These are phyloP conservation scores for Chrysocyon brachyurus DNA, from an alignment of 2,797 vertebrate genomes.

Conservation along the genomic window DNA sequence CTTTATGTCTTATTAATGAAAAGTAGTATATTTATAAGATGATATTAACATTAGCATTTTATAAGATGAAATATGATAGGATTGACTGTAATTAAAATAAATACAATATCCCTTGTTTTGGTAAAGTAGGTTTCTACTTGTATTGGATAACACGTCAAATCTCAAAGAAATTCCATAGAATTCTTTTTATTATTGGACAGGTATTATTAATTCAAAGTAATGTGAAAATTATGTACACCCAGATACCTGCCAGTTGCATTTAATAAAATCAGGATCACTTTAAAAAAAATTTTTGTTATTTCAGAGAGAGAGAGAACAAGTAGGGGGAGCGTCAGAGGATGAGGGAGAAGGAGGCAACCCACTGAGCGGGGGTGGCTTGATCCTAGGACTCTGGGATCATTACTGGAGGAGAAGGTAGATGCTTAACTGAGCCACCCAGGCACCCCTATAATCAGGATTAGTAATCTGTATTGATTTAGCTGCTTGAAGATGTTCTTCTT, in stretches of 20 bases:
- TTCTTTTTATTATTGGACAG: background rate
- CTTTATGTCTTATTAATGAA: background rate
- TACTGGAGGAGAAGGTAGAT: no score
- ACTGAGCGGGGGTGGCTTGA: no score
- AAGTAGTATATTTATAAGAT: background rate
- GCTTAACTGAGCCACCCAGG: no score
- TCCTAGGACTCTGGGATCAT: no score
- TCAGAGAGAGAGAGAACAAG: no score
- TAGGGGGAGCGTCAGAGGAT: no score
- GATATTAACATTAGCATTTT: background rate
- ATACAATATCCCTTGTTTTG: background rate
- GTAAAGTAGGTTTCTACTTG: background rate
- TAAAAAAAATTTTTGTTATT: no score
- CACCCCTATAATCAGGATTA: background rate
- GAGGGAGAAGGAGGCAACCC: no score
- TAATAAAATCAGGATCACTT: background rate
- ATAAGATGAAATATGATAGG: background rate
- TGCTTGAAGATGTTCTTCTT: background rate
- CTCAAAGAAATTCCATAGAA: background rate
- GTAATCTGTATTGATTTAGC: background rate
- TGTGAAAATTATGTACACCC: background rate
- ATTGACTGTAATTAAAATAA: background rate
- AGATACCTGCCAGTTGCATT: no score
- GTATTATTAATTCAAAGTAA: background rate
- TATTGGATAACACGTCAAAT: background rate